Evolutionary conservation across 2,797 vertebrate genomes (phyloP), one percentile per base, ranked within the genome.

Genomic region (Tympanoctomys barrerae): DNA sequence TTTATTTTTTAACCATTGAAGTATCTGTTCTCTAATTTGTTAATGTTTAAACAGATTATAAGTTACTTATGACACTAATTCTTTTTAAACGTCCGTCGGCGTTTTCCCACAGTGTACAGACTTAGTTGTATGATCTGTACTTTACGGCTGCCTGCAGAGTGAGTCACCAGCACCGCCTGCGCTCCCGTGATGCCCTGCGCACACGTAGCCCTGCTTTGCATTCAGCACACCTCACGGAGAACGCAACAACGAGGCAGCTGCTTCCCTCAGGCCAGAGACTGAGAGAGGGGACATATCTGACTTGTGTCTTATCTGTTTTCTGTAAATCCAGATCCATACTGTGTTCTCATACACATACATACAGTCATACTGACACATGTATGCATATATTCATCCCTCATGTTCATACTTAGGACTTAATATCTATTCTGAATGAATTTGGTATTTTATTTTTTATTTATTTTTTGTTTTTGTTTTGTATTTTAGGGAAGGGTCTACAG

Each of bases 231-330:
- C 36, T 7, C 14, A 36, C n/a, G 36, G 33, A 7, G 2, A 36
- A 19, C 2, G 3, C 16, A 19, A n/a, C 33, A n/a, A 18, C 6
- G 16, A 68, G 7, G 16, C 7, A 8, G 19, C 7, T 10, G 1
- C 19, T 70, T 36, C n/a, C 3, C 6, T 1, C 18, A 36, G 68
- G 33, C 3, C 18, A n/a, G 68, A 9, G 33, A 36, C 16, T 19
- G 68, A 36, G n/a, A 36, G 68, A 21, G 68, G n/a, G n/a, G 16
- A 70, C 8, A 36, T 70, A n/a, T 36, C n/a, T 36, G 36, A 19
- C 18, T 18, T 36, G 7, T 36, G 13, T 54, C 52, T 13, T 16
- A 54, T 54, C 13, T 36, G 16, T 36, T n/a, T 70, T 70, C 68
- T 36, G 33, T 70, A 70, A 70, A 7, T 21, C 21, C 68, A 21